A percentile compares a stretch with the other conserved stretches of the same genome.
Conservation (phyloP, 2,113 vertebrate genomes). For the Jaculus jaculus region DNA sequence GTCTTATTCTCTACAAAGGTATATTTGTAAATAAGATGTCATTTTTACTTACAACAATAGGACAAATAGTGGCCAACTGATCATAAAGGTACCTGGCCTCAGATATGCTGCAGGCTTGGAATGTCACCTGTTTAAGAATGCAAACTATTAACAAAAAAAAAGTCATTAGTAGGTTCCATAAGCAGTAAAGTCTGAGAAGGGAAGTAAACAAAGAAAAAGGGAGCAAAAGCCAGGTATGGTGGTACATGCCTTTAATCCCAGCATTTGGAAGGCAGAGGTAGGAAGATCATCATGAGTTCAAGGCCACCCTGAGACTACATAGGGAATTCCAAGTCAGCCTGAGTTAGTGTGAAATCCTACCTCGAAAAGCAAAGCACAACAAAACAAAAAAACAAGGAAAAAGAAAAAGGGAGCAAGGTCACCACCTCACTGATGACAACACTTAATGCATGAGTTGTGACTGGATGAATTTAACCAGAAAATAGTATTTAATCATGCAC, state of each 20-base stretch:
- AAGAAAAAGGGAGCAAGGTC: background rate
- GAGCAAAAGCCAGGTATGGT: no score
- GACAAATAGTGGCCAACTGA: constrained; percentile 97
- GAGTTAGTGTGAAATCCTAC: no score
- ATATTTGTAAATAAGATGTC: constrained; percentile 1
- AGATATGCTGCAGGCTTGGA: constrained; percentile 98
- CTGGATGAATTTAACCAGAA: background rate
- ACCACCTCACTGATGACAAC: background rate
- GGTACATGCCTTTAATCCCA: no score
- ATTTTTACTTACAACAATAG: constrained; percentile 93
- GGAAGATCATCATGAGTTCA: no score
- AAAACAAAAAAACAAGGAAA: background rate
- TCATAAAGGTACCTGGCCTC: constrained; percentile 98
- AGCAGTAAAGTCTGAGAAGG: background rate
- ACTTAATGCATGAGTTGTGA: background rate
- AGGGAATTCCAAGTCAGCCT: no score
- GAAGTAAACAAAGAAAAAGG: background rate
- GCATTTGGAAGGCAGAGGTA: no score
- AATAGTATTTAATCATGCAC: background rate
- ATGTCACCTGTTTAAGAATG: constrained; percentile 91
- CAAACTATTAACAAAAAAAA: constrained; percentile 12
- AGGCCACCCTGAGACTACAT: no score
- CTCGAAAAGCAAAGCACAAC: no score
- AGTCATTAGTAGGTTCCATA: background rate
- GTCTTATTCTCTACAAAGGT: constrained; percentile 2